Percentiles rank a stretch among this genome's conserved stretches.
These are phyloP conservation scores for Micromesistius poutassou DNA, from an alignment of 2,797 vertebrate genomes.

Conservation along the genomic window DNA sequence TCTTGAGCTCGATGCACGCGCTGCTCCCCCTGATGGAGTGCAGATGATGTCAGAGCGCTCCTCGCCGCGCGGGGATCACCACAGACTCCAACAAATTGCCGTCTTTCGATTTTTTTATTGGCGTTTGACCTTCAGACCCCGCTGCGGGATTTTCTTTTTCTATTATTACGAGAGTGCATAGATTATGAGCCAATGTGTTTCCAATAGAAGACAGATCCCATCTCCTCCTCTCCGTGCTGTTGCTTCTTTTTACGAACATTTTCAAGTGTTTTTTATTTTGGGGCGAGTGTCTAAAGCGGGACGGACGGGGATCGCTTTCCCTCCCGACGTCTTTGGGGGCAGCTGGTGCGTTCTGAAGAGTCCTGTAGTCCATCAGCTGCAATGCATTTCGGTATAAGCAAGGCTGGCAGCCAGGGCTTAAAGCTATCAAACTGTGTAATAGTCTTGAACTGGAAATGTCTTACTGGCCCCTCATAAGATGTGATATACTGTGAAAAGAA, in stretches of 20 bases:
- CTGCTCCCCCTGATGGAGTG: slow-evolving; percentile 20
- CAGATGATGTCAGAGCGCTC: slow-evolving; percentile 48
- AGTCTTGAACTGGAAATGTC: slow-evolving; percentile 52
- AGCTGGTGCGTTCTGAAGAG: slow-evolving; percentile 57
- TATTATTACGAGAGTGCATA: slow-evolving; percentile 48
- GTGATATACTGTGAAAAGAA: slow-evolving; percentile 35
- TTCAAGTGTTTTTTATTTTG: slow-evolving; percentile 61
- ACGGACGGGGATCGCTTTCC: slow-evolving; percentile 62
- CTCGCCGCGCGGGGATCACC: slow-evolving; percentile 19
- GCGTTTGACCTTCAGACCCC: slow-evolving; percentile 61
- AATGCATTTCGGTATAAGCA: slow-evolving; percentile 41
- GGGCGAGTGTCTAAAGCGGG: slow-evolving; percentile 45
- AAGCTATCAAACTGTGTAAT: slow-evolving; percentile 42
- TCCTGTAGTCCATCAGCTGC: slow-evolving; percentile 57
- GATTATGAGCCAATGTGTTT: slow-evolving; percentile 71
- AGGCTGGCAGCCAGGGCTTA: slow-evolving; percentile 48
- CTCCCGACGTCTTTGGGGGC: slow-evolving; percentile 45
- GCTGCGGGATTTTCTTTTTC: slow-evolving; percentile 48
- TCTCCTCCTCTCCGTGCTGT: slow-evolving; percentile 29
- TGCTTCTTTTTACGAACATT: slow-evolving; percentile 46
- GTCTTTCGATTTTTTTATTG: slow-evolving; percentile 67
- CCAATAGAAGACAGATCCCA: slow-evolving; percentile 55
- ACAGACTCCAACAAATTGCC: slow-evolving; percentile 63
- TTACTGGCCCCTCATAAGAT: slow-evolving; percentile 43
- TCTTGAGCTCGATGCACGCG: slow-evolving; percentile 5